These are phyloP conservation scores for Epinotia ramella DNA, from an alignment of 2,888 invertebrate genomes.

Conservation along the genomic window DNA sequence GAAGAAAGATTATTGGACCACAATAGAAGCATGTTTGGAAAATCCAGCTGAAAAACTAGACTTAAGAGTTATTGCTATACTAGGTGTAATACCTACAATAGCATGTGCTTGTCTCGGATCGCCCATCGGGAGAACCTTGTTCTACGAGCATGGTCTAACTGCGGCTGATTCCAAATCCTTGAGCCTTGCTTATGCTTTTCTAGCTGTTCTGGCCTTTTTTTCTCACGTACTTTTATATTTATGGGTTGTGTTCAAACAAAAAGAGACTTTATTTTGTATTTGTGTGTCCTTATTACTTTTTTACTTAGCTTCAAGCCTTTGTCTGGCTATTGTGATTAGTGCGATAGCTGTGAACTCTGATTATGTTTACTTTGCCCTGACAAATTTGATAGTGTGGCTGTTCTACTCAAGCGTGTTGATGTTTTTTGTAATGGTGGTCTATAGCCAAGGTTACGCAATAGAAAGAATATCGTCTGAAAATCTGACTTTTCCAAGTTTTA, in stretches of 20 bases:
- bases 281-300: conserved; percentile 52
- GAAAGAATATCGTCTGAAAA: conserved; percentile 17
- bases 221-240: conserved; percentile 52
- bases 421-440: conserved; percentile 9
- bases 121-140: conserved; percentile 46
- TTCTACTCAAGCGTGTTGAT: conserved; percentile 6
- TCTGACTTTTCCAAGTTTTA: not conserved
- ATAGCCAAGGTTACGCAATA: conserved; percentile 7
- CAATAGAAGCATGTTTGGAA: conserved; percentile 10
- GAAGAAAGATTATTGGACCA: not conserved
- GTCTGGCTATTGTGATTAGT: conserved; percentile 46
- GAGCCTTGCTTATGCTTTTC: conserved; percentile 48
- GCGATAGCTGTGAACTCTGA: conserved; percentile 12
- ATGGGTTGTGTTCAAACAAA: conserved; percentile 44
- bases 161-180: conserved; percentile 46
- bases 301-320: conserved; percentile 51
- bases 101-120: conserved; percentile 51
- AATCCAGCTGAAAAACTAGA: conserved; percentile 34
- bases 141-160: conserved; percentile 52
- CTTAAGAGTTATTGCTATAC: conserved; percentile 52
- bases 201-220: conserved; percentile 50
- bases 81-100: conserved; percentile 55
- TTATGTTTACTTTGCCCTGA: conserved; percentile 1
- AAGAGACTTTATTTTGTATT: conserved; percentile 47
- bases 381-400: conserved; percentile 10